phyloP scores from a whole-genome alignment of 2,797 vertebrate genomes.

The Tolypeutes matacus region DNA sequence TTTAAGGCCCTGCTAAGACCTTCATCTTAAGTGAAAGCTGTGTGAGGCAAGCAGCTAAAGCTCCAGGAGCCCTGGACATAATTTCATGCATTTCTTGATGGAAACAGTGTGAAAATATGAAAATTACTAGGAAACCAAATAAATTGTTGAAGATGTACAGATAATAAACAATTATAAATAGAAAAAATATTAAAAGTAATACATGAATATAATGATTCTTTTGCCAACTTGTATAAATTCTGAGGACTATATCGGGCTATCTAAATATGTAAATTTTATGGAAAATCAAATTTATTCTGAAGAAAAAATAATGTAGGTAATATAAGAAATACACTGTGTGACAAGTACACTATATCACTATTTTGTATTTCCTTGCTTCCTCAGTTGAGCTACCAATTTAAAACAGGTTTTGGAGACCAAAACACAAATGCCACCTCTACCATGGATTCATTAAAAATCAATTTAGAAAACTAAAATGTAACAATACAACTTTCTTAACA shows the following conservation, averaged over 20 bases:
- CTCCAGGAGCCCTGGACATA: constrained; percentile 4
- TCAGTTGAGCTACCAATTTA: not conserved
- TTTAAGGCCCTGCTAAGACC: not conserved
- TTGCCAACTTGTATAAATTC: constrained; percentile 64
- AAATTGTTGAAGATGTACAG: not conserved
- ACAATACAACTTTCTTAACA: not conserved
- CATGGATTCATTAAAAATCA: not conserved
- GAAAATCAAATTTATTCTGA: constrained; percentile 51
- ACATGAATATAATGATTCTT: not conserved
- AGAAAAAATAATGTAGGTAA: constrained; percentile 24
- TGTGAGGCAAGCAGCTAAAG: not conserved
- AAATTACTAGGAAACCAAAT: constrained; percentile 69
- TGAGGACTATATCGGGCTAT: constrained; percentile 79
- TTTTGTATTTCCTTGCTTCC: not conserved
- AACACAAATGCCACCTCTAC: not conserved
- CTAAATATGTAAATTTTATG: not conserved
- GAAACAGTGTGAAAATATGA: constrained; percentile 50
- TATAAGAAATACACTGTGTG: not conserved
- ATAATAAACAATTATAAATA: constrained; percentile 55
- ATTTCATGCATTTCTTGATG: constrained; percentile 68
- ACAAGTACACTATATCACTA: not conserved
- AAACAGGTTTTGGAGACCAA: not conserved
- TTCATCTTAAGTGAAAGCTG: not conserved
- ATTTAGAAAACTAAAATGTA: not conserved
- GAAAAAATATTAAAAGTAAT: constrained; percentile 11